Percentiles rank a stretch among this genome's conserved stretches.
phyloP scores from a whole-genome alignment of 2,797 vertebrate species.

The Galaxias olidus region DNA sequence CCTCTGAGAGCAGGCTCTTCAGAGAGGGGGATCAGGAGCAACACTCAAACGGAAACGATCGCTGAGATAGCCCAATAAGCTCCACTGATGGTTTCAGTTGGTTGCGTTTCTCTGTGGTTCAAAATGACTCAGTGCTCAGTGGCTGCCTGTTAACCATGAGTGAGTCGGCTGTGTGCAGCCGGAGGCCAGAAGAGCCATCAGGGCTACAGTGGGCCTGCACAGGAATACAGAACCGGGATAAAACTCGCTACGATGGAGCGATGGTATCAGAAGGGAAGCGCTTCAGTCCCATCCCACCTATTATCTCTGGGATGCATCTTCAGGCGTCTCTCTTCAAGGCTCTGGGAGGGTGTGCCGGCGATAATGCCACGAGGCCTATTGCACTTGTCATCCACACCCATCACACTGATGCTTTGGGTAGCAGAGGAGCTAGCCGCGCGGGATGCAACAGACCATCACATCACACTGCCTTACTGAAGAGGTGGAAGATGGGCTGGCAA shows the following conservation, averaged over 20 bases:
- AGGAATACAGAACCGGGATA: conserved; percentile 29
- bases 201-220: neutral
- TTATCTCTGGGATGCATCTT: conserved; percentile 39
- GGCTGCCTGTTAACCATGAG: neutral
- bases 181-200: no score
- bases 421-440: conserved; percentile 40
- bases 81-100: neutral
- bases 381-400: conserved; percentile 46
- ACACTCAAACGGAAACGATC: conserved; percentile 13
- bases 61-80: conserved; percentile 20
- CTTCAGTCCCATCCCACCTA: conserved; percentile 14
- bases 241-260: conserved; percentile 5
- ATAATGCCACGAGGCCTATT: conserved; percentile 51
- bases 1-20: neutral
- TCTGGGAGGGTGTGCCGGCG: conserved; percentile 36
- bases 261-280: neutral
- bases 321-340: conserved; percentile 48
- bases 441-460: conserved; percentile 30
- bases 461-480: conserved; percentile 38
- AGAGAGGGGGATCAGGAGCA: neutral
- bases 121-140: neutral
- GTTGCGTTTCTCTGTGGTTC: neutral
- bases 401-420: conserved; percentile 36
- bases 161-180: neutral
- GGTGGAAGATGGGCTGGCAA: conserved; percentile 25